Conservation (phyloP, 2,113 vertebrate species). For the Myocastor coypus region DNA sequence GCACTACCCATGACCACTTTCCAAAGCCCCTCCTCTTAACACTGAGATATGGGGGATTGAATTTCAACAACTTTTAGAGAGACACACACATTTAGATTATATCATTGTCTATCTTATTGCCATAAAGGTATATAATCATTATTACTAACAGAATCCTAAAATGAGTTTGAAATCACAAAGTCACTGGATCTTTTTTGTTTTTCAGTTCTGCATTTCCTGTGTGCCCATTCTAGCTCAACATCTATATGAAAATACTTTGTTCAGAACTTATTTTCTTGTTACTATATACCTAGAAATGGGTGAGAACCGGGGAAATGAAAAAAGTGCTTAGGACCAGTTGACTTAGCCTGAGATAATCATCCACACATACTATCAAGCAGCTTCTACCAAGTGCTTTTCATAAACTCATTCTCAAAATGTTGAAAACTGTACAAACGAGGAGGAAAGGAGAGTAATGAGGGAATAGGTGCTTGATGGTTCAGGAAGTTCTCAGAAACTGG, state of each 20-base stretch:
- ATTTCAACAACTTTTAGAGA: not conserved
- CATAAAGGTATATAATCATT: not conserved
- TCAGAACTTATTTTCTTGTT: not conserved
- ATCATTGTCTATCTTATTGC: not conserved
- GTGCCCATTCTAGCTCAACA: not conserved
- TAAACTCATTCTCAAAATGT: not conserved
- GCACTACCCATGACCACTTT: not conserved
- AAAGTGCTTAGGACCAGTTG: not conserved
- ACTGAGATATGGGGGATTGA: not conserved
- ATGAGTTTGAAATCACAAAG: not conserved
- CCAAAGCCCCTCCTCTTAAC: not conserved
- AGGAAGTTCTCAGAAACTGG: not conserved
- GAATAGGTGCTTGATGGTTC: not conserved
- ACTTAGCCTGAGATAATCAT: not conserved
- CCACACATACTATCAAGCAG: not conserved
- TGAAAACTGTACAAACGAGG: not conserved
- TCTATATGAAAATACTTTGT: not conserved
- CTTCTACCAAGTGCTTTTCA: not conserved
- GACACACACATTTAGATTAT: not conserved
- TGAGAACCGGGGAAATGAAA: not conserved
- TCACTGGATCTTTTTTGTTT: not conserved
- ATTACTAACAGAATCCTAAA: constrained; percentile 16
- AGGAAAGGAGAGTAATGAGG: not conserved
- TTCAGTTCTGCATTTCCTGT: not conserved
- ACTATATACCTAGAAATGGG: not conserved